Percentiles rank a stretch among this genome's conserved stretches.
These are phyloP conservation scores for Chaetogeoica ovagalla DNA, from an alignment of 2,888 invertebrate species.

Conservation along the genomic window DNA sequence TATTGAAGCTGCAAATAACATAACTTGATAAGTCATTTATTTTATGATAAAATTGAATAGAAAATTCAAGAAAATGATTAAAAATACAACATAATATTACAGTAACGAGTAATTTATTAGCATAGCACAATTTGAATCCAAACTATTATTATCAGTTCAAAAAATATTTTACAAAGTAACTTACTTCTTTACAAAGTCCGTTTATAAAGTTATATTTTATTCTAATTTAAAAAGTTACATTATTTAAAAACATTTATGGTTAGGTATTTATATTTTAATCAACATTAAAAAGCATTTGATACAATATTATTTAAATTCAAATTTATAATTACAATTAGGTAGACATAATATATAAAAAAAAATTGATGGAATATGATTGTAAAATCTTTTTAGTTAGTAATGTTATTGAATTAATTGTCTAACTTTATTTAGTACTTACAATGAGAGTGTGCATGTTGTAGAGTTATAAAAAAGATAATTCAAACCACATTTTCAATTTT, in stretches of 20 bases:
- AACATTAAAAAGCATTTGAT: background rate
- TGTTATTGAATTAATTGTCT: background rate
- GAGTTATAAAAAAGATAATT: slow-evolving; percentile 13
- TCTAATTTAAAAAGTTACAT: background rate
- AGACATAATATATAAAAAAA: background rate
- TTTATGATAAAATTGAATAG: background rate
- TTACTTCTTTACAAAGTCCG: background rate
- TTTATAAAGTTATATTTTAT: background rate
- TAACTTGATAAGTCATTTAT: too few relatives aligned
- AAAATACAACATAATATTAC: background rate
- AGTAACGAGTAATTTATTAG: slow-evolving; percentile 4
- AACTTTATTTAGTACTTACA: slow-evolving; percentile 32
- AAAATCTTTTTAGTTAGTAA: background rate
- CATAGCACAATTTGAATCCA: background rate
- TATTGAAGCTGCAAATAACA: too few relatives aligned
- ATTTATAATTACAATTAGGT: background rate
- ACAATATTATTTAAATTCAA: background rate
- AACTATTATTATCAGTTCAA: background rate
- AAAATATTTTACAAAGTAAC: background rate
- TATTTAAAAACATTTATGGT: slow-evolving; percentile 15
- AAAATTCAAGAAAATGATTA: background rate
- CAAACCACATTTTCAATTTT: background rate
- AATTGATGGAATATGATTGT: background rate
- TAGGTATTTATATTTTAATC: background rate
- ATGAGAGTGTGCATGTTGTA: background rate